Percentiles rank a stretch among this genome's conserved stretches.
Conservation (phyloP, 2,797 vertebrate genomes). For the Phalloptychus januarius region DNA sequence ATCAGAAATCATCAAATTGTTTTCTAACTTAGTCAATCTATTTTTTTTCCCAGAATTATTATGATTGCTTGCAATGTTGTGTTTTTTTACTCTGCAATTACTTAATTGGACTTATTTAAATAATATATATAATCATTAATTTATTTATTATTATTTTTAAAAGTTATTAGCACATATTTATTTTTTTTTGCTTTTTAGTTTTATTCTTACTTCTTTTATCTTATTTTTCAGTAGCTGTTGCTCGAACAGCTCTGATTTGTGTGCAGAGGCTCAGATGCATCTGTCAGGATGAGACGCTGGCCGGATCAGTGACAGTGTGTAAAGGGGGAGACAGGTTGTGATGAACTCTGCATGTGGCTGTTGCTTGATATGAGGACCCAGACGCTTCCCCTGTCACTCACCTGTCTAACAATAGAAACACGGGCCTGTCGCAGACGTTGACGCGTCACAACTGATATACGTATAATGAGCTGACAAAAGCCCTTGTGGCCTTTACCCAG, state of each 20-base stretch:
- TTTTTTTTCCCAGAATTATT: not conserved
- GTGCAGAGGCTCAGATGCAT: conserved; percentile 39
- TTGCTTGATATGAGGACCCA: conserved; percentile 56
- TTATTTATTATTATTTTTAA: not conserved
- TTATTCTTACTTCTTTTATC: not conserved
- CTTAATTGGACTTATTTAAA: not conserved
- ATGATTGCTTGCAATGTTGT: not conserved
- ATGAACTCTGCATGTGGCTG: conserved; percentile 61
- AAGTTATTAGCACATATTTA: not conserved
- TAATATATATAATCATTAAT: not conserved
- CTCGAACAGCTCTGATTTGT: conserved; percentile 43
- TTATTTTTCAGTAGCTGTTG: conserved; percentile 9
- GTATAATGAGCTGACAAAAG: conserved; percentile 35
- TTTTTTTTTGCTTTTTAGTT: not conserved
- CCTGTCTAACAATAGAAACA: conserved; percentile 61
- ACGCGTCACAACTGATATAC: conserved; percentile 42
- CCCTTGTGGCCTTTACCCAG: conserved; percentile 48
- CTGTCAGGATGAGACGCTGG: conserved; percentile 52
- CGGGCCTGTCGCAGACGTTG: conserved; percentile 39
- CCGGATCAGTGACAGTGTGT: conserved; percentile 51
- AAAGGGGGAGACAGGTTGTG: conserved; percentile 61
- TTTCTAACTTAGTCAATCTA: not conserved
- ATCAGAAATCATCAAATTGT: not conserved
- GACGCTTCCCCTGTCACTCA: conserved; percentile 57
- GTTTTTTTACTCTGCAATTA: not conserved